phyloP scores from a whole-genome alignment of 2,797 vertebrate species.

The Pseudochromis fuscus region DNA sequence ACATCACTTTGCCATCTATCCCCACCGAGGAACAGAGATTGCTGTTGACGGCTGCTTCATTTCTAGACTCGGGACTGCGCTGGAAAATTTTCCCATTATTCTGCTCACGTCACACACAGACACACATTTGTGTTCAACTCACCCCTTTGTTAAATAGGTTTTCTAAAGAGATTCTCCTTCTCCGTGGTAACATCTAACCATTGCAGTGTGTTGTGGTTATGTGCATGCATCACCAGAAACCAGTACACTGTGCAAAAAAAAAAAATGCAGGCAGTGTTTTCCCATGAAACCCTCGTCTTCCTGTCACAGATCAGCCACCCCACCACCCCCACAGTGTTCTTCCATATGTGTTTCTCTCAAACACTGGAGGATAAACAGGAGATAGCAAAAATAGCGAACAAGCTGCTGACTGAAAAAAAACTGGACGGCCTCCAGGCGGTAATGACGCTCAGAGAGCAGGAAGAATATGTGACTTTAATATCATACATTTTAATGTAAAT shows the following conservation, averaged over 20 bases:
- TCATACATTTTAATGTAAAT: background rate
- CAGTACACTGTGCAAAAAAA: background rate
- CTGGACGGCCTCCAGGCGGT: background rate
- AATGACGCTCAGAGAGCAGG: background rate
- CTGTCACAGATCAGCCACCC: background rate
- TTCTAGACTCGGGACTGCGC: constrained; percentile 39
- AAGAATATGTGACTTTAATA: background rate
- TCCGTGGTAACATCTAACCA: constrained; percentile 20
- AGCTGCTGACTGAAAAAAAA: background rate
- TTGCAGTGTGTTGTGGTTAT: too few species aligned
- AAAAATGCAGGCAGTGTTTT: background rate
- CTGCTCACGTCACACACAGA: constrained; percentile 26
- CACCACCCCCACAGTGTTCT: background rate
- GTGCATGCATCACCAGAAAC: background rate
- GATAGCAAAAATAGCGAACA: constrained; percentile 31
- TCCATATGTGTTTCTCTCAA: constrained; percentile 6
- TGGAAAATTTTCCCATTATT: constrained; percentile 59
- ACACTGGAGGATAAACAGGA: background rate
- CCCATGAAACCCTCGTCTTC: background rate
- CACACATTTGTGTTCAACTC: constrained; percentile 9
- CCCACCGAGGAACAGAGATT: constrained; percentile 20
- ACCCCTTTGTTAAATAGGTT: constrained; percentile 36
- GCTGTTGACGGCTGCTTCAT: constrained; percentile 32
- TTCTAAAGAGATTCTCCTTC: constrained; percentile 2
- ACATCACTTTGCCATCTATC: constrained; percentile 36